Conservation (phyloP, 2,113 vertebrate genomes). For the Phyllopteryx taeniolatus region DNA sequence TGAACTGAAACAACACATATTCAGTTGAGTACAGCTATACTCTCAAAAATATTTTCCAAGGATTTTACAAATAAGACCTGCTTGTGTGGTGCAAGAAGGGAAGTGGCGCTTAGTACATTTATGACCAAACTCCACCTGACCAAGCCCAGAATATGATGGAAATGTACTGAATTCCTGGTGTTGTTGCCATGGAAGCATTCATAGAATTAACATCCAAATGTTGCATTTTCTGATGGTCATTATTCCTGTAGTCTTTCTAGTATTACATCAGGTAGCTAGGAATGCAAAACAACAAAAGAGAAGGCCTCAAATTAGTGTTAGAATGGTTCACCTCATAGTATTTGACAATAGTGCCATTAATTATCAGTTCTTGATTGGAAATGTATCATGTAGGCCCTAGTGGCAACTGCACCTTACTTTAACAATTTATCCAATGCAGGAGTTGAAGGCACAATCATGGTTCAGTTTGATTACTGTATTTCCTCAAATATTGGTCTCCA, state of each 20-base stretch:
- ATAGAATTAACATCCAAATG: background rate
- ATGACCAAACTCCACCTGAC: constrained; percentile 44
- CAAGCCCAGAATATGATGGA: background rate
- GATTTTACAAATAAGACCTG: background rate
- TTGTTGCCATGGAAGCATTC: background rate
- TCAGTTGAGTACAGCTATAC: constrained; percentile 13
- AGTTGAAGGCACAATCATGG: no score
- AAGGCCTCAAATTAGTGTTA: background rate
- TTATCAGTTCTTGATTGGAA: background rate
- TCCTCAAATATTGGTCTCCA: no score
- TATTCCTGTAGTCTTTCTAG: background rate
- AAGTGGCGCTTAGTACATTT: constrained; percentile 51
- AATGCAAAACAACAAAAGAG: background rate
- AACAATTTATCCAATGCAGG: background rate
- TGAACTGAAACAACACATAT: constrained; percentile 1
- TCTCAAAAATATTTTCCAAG: constrained; percentile 7
- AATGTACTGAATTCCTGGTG: background rate
- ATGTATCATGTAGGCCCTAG: background rate
- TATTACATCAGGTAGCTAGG: background rate
- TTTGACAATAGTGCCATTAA: background rate
- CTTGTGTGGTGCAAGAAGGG: constrained; percentile 18
- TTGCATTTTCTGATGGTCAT: background rate
- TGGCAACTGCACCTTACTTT: background rate
- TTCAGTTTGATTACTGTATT: no score
- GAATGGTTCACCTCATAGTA: background rate